Conservation (phyloP, 1,140 invertebrate genomes). For the Vanessa tameamea region DNA sequence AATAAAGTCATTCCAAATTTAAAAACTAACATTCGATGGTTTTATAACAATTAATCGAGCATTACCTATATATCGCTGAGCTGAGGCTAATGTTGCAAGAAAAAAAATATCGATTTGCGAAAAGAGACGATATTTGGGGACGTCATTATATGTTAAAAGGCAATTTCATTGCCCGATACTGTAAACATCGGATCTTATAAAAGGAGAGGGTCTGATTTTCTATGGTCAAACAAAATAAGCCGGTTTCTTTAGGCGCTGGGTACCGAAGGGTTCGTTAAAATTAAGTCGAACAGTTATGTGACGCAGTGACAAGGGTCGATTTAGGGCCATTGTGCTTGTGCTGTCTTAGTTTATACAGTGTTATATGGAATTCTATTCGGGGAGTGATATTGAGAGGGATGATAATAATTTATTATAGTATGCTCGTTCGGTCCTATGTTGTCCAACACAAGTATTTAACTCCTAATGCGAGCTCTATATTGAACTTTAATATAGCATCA, state of each 20-base stretch:
- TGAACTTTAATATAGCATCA: too few relatives aligned
- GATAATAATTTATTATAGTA: conserved; percentile 38
- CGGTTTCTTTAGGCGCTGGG: conserved; percentile 44
- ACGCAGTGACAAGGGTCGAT: conserved; percentile 67
- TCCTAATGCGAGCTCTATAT: neutral
- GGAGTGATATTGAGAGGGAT: conserved; percentile 35
- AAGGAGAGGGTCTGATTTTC: conserved; percentile 34
- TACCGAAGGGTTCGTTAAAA: conserved; percentile 48
- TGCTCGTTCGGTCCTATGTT: neutral
- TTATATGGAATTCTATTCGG: conserved; percentile 34
- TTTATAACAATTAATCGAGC: too few relatives aligned
- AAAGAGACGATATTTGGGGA: neutral
- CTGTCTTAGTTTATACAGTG: conserved; percentile 29
- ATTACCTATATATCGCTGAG: too few relatives aligned
- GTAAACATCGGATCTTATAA: conserved; percentile 24
- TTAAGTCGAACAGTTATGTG: conserved; percentile 69
- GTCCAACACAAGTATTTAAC: neutral
- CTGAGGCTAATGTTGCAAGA: neutral
- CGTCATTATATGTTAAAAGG: conserved; percentile 24
- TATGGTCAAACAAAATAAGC: conserved; percentile 46
- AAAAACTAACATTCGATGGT: too few relatives aligned
- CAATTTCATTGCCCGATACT: conserved; percentile 31
- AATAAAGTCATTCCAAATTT: too few relatives aligned
- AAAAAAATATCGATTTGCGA: neutral
- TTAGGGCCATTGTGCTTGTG: conserved; percentile 39